phyloP scores from a whole-genome alignment of 1,140 invertebrate species.

The Neodiprion fabricii region DNA sequence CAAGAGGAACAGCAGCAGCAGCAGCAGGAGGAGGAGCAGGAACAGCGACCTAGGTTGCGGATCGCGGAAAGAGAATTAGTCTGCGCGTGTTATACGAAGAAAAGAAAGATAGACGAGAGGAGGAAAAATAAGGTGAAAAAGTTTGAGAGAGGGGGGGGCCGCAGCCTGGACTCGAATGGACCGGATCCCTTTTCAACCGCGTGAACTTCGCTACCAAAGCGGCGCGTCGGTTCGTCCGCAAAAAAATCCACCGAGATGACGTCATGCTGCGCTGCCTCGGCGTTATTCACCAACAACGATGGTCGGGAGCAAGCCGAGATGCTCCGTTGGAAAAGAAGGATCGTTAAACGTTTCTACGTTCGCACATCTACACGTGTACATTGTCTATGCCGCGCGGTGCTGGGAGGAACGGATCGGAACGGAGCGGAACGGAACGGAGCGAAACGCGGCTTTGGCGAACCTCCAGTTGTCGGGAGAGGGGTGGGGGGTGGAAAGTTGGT shows the following conservation, averaged over 20 bases:
- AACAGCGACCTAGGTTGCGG: background rate
- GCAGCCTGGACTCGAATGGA: no score
- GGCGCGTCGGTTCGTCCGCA: background rate
- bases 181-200: background rate
- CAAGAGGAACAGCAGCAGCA: no score
- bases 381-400: background rate
- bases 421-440: conserved; percentile 20
- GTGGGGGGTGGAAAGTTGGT: conserved; percentile 22
- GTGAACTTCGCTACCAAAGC: background rate
- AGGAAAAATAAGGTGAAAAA: no score
- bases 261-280: conserved; percentile 17
- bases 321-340: conserved; percentile 13
- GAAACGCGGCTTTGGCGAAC: conserved; percentile 10
- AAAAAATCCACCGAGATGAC: background rate
- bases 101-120: background rate
- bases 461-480: conserved; percentile 13
- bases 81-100: background rate
- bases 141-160: no score
- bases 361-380: no score
- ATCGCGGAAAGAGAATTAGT: background rate
- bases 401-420: conserved; percentile 17
- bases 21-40: no score
- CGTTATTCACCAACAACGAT: conserved; percentile 33
- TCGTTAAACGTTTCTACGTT: background rate
- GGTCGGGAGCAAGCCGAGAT: conserved; percentile 21